Evolutionary conservation across 2,888 invertebrate species (phyloP).

Genomic region (Idaea straminata): DNA sequence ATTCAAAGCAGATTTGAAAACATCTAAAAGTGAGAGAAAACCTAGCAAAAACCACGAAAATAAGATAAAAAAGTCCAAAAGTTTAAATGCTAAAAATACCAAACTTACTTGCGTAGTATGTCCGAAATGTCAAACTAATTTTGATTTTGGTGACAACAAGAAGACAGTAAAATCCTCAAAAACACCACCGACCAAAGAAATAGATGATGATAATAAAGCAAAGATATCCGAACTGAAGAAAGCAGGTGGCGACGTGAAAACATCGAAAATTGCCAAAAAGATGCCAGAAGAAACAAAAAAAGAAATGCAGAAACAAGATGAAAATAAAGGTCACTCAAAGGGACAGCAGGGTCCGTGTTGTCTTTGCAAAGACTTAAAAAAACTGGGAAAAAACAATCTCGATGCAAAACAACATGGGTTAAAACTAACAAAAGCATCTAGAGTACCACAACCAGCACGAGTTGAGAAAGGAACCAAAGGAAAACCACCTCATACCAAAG

Average conservation of each 20-base stretch:
- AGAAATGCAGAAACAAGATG: background rate
- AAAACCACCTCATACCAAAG: background rate
- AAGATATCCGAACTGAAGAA: background rate
- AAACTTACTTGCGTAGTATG: background rate
- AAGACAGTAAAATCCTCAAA: background rate
- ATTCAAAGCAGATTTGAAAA: slow-evolving; percentile 20
- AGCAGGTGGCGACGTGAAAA: background rate
- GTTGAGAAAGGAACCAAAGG: background rate
- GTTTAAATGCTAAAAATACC: slow-evolving; percentile 14
- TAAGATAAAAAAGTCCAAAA: slow-evolving; percentile 23
- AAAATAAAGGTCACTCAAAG: background rate
- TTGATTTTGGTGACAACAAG: background rate
- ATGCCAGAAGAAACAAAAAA: background rate
- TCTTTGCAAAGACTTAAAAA: slow-evolving; percentile 4
- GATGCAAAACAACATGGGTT: background rate
- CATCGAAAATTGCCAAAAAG: background rate
- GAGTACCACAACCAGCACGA: background rate
- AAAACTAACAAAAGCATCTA: background rate
- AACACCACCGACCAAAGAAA: background rate
- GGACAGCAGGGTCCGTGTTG: slow-evolving; percentile 4
- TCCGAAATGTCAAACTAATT: slow-evolving; percentile 8
- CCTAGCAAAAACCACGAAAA: slow-evolving; percentile 12
- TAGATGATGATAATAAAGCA: background rate
- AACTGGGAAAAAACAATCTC: background rate
- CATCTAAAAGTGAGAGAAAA: slow-evolving; percentile 25